Conservation (phyloP, 1,140 invertebrate species). For the Lordiphosa collinella region DNA sequence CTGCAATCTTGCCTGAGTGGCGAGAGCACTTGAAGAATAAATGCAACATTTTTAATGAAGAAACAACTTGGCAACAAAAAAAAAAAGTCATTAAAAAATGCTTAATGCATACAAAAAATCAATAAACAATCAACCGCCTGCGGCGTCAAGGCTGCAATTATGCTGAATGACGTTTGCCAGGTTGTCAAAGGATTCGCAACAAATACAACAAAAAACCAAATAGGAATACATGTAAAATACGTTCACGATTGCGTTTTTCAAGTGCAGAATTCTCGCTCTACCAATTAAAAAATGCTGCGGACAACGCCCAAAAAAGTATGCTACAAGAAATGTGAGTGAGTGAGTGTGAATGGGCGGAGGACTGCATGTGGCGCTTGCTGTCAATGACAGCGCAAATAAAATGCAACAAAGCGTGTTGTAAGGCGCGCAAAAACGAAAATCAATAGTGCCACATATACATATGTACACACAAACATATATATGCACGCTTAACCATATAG, state of each 20-base stretch:
- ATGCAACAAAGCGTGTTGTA: slow-evolving; percentile 69
- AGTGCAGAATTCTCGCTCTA: slow-evolving; percentile 56
- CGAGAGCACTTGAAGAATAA: slow-evolving; percentile 47
- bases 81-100: slow-evolving; percentile 70
- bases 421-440: slow-evolving; percentile 71
- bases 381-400: slow-evolving; percentile 73
- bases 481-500: slow-evolving; percentile 11
- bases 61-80: slow-evolving; percentile 55
- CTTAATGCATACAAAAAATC: slow-evolving; percentile 59
- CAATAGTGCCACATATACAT: slow-evolving; percentile 38
- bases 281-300: slow-evolving; percentile 73
- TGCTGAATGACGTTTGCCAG: slow-evolving; percentile 39
- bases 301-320: slow-evolving; percentile 71
- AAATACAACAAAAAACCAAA: too few relatives aligned
- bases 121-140: slow-evolving; percentile 52
- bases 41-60: slow-evolving; percentile 70
- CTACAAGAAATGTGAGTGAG: slow-evolving; percentile 9
- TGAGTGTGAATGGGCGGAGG: too few relatives aligned
- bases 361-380: slow-evolving; percentile 54
- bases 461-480: slow-evolving; percentile 3
- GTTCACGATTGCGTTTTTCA: slow-evolving; percentile 70
- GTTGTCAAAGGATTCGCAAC: slow-evolving; percentile 60
- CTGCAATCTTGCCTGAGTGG: slow-evolving; percentile 35
- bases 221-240: slow-evolving; percentile 47
- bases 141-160: slow-evolving; percentile 68